phyloP scores from a whole-genome alignment of 2,797 vertebrate genomes.

The Peromyscus nudipes region DNA sequence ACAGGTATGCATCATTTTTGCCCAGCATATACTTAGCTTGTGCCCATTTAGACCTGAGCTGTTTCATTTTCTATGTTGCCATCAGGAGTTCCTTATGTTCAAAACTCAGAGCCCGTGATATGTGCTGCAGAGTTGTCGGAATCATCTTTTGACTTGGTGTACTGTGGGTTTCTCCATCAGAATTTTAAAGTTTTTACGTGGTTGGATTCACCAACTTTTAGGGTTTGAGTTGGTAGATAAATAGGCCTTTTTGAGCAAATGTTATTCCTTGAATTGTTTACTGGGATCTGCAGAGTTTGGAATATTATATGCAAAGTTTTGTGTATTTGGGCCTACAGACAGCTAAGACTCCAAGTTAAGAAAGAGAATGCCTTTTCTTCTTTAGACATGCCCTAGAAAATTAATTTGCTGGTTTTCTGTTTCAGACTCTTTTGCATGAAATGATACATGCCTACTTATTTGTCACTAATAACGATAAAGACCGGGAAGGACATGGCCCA shows the following conservation, averaged over 20 bases:
- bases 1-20: too few species aligned
- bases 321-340: neutral
- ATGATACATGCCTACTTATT: conserved; percentile 99
- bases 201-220: conserved; percentile 4
- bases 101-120: neutral
- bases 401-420: conserved; percentile 43
- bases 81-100: neutral
- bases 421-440: conserved; percentile 97
- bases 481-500: conserved; percentile 95
- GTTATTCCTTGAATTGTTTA: neutral
- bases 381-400: conserved; percentile 6
- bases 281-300: neutral
- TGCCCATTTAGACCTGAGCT: neutral
- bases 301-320: neutral
- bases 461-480: conserved; percentile 96
- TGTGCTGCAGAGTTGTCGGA: neutral
- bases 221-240: neutral
- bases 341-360: neutral
- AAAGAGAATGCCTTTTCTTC: conserved; percentile 37
- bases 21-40: neutral
- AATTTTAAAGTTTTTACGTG: neutral
- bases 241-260: neutral
- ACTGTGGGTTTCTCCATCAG: neutral
- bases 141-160: conserved; percentile 17
- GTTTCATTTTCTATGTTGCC: neutral